These are phyloP conservation scores for Drosophila fuyamai DNA, from an alignment of 1,140 invertebrate species.

Conservation along the genomic window DNA sequence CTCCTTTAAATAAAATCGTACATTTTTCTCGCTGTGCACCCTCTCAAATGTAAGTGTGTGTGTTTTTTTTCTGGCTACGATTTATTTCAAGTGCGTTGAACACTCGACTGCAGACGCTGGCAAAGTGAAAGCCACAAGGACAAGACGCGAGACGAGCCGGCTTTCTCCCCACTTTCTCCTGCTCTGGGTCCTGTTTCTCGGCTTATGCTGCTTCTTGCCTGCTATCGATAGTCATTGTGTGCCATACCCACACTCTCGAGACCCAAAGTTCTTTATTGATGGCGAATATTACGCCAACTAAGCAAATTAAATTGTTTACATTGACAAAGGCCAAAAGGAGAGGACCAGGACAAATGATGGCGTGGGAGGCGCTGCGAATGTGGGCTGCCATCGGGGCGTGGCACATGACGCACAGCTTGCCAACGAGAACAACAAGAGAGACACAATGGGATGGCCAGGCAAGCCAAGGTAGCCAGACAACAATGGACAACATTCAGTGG, in stretches of 20 bases:
- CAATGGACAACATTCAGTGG: constrained; percentile 42
- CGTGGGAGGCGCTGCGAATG: neutral
- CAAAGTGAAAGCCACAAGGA: constrained; percentile 46
- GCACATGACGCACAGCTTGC: constrained; percentile 45
- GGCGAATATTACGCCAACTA: constrained; percentile 81
- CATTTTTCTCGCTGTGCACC: neutral
- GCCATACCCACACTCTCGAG: constrained; percentile 4
- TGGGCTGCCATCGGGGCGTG: constrained; percentile 28
- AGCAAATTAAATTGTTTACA: constrained; percentile 83
- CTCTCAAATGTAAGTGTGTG: neutral
- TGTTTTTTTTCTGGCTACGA: constrained; percentile 39
- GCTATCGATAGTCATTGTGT: constrained; percentile 77
- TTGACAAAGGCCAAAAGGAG: constrained; percentile 57
- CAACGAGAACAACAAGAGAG: constrained; percentile 18
- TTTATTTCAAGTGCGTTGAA: constrained; percentile 58
- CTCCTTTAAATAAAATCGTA: too few relatives aligned
- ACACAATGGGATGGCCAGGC: constrained; percentile 2
- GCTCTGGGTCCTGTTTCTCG: constrained; percentile 5
- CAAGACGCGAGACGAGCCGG: constrained; percentile 31
- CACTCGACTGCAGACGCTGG: constrained; percentile 60
- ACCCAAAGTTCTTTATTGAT: constrained; percentile 69
- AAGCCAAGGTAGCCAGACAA: constrained; percentile 48
- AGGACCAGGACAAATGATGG: constrained; percentile 40
- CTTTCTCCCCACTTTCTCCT: neutral
- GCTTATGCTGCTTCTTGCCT: constrained; percentile 25